Evolutionary conservation across 2,113 vertebrate species (phyloP).

Genomic region (Procavia capensis): DNA sequence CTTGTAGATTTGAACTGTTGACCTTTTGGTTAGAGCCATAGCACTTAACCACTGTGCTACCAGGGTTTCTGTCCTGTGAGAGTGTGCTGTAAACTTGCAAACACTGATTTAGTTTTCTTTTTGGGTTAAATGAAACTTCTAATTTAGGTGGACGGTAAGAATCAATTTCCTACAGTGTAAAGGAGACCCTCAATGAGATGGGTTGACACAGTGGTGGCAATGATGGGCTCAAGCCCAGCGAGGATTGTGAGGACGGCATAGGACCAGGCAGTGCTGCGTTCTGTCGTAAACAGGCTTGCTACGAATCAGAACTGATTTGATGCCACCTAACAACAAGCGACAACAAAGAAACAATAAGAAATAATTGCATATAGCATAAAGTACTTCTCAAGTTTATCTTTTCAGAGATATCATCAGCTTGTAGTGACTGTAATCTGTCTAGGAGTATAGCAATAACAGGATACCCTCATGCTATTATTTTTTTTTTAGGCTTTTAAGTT

Average conservation of each 20-base stretch:
- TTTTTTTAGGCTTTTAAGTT: not conserved
- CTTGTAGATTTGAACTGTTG: too few relatives aligned
- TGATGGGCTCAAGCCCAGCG: too few relatives aligned
- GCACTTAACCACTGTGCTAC: too few relatives aligned
- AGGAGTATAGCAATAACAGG: not conserved
- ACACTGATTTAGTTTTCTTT: not conserved
- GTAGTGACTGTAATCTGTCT: not conserved
- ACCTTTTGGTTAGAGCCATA: too few relatives aligned
- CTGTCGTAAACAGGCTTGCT: too few relatives aligned
- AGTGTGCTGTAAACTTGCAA: not conserved
- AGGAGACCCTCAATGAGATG: not conserved
- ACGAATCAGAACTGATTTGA: too few relatives aligned
- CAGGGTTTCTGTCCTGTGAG: too few relatives aligned
- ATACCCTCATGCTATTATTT: not conserved
- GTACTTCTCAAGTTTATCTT: constrained; percentile 39
- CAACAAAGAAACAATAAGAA: not conserved
- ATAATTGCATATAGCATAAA: not conserved
- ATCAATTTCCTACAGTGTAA: not conserved
- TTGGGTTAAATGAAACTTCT: not conserved
- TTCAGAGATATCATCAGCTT: constrained; percentile 32
- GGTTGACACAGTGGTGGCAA: too few relatives aligned
- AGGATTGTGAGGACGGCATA: too few relatives aligned
- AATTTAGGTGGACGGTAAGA: not conserved
- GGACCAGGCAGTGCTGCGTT: too few relatives aligned
- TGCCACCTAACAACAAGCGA: too few relatives aligned